Base-by-base conservation (phyloP, 1,140 invertebrate genomes). In the Sycophila sp. region DNA sequence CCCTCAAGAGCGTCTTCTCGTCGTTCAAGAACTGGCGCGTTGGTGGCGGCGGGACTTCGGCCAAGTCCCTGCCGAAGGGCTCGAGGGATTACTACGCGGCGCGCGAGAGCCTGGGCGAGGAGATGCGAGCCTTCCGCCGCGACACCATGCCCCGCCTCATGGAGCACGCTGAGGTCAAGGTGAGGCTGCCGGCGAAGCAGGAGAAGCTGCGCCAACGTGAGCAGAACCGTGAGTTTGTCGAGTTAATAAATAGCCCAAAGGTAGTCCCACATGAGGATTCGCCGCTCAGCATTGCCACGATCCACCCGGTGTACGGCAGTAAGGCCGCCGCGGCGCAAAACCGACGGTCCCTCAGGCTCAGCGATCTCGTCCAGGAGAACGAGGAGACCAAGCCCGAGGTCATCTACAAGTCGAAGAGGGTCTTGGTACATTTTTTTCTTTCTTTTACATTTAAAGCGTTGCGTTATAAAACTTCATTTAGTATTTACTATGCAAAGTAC, bases 41-140 rank as follows among this genome's bases (percentile, higher is more conserved):
- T 10, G n/a, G n/a, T n/a, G n/a, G n/a, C n/a, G n/a, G n/a, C n/a
- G n/a, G n/a, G n/a, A n/a, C n/a, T n/a, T n/a, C n/a, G n/a, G 11
- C 7, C 15, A 64, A 64, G 47, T 26, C 30, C 4, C 32, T 71
- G 10, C 60, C 75, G 1, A 60, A 42, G 8, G 72, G 72, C 4
- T 47, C 68, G 13, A 53, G 72, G 3, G 63, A 70, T n/a, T 40
- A 60, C 19, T 73, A 70, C 17, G 40, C 45, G 0, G 22, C 67
- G 11, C 47, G 68, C 3, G 67, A 70, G n/a, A 73, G 72, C 13
- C 40, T 73, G 1, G 67, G 72, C 40, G 72, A 73, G 28, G 72
- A 73, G 42, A 70, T 73, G 72, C 2, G 68, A 0, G 34, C 63
- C 15, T 73, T 73, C 30, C 24, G 72, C 0, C 55, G 49, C 15